phyloP scores from a whole-genome alignment of 2,888 invertebrate genomes.

The Machimus atricapillus region DNA sequence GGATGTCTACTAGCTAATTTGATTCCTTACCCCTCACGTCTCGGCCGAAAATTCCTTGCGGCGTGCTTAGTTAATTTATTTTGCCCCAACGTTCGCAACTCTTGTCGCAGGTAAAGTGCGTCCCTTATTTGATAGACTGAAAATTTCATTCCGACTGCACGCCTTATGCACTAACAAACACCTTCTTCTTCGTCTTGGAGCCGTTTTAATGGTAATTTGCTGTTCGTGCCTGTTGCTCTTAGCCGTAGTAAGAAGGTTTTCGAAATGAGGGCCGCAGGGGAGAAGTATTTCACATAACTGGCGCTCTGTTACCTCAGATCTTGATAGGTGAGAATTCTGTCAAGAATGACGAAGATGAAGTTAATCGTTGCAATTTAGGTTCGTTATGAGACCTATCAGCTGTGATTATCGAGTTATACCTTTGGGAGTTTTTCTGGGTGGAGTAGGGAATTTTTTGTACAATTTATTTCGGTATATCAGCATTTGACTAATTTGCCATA shows the following conservation, averaged over 20 bases:
- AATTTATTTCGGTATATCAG: not conserved
- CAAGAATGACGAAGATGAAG: constrained; percentile 25
- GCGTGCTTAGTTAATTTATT: constrained; percentile 5
- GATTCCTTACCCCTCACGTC: not conserved
- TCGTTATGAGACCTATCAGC: constrained; percentile 23
- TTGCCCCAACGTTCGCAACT: not conserved
- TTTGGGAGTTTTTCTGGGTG: not conserved
- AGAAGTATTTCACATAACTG: not conserved
- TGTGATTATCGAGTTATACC: constrained; percentile 14
- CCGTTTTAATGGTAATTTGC: constrained; percentile 21
- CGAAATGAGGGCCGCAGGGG: not conserved
- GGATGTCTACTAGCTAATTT: not conserved
- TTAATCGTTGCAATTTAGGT: constrained; percentile 27
- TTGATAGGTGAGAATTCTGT: constrained; percentile 27
- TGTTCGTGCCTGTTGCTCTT: constrained; percentile 30
- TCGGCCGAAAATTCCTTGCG: not conserved
- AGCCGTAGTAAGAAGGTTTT: not conserved
- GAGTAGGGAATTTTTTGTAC: not conserved
- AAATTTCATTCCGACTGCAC: not conserved
- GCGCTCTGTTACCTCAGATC: not conserved
- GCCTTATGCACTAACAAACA: not conserved
- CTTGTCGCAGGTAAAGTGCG: not conserved
- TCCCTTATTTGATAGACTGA: constrained; percentile 12
- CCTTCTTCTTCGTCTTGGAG: not conserved
- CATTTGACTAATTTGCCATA: not conserved